Base-by-base conservation (phyloP, 2,113 vertebrate genomes). In the Glaucidium brasilianum region DNA sequence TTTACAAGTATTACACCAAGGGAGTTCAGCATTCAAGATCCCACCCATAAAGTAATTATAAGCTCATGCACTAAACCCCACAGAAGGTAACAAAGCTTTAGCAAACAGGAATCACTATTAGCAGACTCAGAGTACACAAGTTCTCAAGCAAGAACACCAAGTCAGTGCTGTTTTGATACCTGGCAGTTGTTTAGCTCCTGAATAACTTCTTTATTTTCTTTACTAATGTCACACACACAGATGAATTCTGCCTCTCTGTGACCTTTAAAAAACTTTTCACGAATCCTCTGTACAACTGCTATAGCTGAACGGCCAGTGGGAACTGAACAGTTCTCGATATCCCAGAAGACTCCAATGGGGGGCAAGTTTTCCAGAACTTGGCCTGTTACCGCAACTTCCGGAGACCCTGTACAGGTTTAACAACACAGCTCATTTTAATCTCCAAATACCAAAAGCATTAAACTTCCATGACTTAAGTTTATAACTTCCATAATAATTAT, bases 101-200 rank as follows among this genome's bases (percentile, higher is more conserved):
- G 49, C 10, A 27, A 82, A 41, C 6, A 15, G 3, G 3, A 73
- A 66, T 49, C 32, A 55, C 50, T 12, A 11, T 3, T 25, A 18
- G 17, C 62, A 50, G 34, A 45, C 5, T 39, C 26, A 1, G 15
- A 75, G 15, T 1, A 73, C 30, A 34, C 11, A 62, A 62, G 23
- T 13, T 73, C 30, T 77, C 72, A 63, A 64, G 39, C 34, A 60
- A 75, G 20, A 76, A 21, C 45, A 81, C 22, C 16, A 45, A 68
- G n/a, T 3, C 35, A 47, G 63, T 32, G 27, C 52, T 50, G 25
- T 37, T 49, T 49, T 16, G 50, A 96, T 98, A 99, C 99, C 99
- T 99, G 99, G 98, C 99, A 99, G 97, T 99, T 99, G 98, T 99
- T 99, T 63, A 99, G 99, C 92, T 99, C 99, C 97, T 99, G 99